These are phyloP conservation scores for Lamproptera curius DNA, from an alignment of 2,888 invertebrate species.

Conservation along the genomic window DNA sequence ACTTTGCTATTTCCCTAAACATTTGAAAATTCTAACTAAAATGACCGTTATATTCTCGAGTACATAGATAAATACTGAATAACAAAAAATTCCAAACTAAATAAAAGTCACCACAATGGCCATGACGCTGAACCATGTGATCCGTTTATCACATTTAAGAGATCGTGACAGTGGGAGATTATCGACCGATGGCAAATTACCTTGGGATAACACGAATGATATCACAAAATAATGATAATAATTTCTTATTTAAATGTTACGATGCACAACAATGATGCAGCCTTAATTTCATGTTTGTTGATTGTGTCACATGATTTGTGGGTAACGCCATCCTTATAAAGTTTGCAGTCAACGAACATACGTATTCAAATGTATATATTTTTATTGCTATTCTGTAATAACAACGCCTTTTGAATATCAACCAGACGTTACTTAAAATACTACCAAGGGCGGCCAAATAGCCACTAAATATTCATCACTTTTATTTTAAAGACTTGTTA, in stretches of 20 bases:
- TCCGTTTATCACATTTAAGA: conserved; percentile 53
- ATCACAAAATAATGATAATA: conserved; percentile 26
- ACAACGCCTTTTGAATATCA: conserved; percentile 2
- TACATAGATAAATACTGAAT: no score
- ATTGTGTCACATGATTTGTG: conserved; percentile 12
- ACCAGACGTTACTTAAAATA: not conserved
- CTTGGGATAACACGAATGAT: conserved; percentile 33
- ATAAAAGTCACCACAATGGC: conserved; percentile 24
- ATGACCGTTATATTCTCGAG: no score
- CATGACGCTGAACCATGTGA: conserved; percentile 49
- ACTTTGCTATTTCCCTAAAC: no score
- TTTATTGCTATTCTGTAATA: conserved; percentile 9
- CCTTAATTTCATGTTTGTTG: conserved; percentile 6
- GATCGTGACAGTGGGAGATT: conserved; percentile 60
- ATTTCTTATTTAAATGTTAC: conserved; percentile 13
- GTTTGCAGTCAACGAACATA: conserved; percentile 5
- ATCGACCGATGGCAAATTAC: conserved; percentile 37
- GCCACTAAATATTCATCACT: no score
- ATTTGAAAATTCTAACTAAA: no score
- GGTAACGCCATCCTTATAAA: not conserved
- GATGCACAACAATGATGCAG: not conserved
- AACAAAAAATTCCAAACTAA: no score
- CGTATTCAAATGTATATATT: conserved; percentile 1
- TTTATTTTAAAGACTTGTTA: no score
- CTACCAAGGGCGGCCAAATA: no score